phyloP scores from a whole-genome alignment of 2,888 invertebrate genomes.

The Catocala nupta region DNA sequence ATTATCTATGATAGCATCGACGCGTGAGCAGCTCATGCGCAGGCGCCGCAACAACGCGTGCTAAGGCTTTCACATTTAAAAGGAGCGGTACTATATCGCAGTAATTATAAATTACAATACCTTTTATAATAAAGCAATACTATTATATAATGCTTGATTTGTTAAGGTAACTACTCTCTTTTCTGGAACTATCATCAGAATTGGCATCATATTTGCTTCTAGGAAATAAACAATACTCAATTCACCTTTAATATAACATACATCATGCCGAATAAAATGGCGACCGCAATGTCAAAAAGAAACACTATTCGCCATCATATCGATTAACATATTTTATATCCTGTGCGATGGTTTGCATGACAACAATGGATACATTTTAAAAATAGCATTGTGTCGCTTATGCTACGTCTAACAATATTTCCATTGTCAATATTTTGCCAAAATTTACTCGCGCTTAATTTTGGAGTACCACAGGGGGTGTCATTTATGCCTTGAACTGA shows the following conservation, averaged over 20 bases:
- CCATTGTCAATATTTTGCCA: not conserved
- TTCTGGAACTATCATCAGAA: no score
- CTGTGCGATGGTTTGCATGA: conserved; percentile 19
- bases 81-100: no score
- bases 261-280: conserved; percentile 2
- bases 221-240: conserved; percentile 6
- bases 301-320: conserved; percentile 16
- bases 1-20: conserved; percentile 70
- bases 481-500: not conserved
- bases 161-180: no score
- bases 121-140: no score
- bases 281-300: conserved; percentile 19
- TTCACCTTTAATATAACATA: conserved; percentile 1
- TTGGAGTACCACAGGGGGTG: not conserved
- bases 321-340: conserved; percentile 39
- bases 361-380: conserved; percentile 28
- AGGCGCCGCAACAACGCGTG: conserved; percentile 44
- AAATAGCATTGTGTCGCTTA: conserved; percentile 12
- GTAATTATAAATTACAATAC: no score
- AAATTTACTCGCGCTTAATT: not conserved
- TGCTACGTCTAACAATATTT: not conserved
- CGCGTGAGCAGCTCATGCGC: conserved; percentile 60
- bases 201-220: not conserved
- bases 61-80: conserved; percentile 40
- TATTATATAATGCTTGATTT: no score